phyloP scores from a whole-genome alignment of 2,888 invertebrate species.

The Bhutanitis thaidina region DNA sequence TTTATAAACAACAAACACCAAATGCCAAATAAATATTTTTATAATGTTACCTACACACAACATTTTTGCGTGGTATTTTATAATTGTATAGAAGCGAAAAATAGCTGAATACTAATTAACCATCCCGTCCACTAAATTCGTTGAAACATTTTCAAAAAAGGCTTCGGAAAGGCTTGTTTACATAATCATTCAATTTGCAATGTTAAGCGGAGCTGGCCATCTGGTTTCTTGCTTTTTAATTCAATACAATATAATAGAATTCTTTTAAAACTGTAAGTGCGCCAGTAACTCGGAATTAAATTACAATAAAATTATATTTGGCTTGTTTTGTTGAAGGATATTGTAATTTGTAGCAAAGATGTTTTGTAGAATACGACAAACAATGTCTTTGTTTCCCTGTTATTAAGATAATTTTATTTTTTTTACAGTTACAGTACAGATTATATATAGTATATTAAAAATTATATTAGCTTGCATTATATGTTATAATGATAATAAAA shows the following conservation, averaged over 20 bases:
- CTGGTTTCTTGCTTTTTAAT: conserved; percentile 42
- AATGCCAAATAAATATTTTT: no score
- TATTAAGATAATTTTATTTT: no score
- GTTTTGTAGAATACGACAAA: neutral
- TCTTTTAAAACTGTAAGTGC: conserved; percentile 28
- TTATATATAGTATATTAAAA: no score
- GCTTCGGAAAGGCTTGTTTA: conserved; percentile 59
- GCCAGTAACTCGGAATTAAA: conserved; percentile 29
- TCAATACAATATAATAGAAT: conserved; percentile 32
- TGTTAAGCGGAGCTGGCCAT: conserved; percentile 62
- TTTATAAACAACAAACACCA: no score
- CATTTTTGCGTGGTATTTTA: no score
- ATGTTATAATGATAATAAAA: no score
- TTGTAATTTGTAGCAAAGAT: neutral
- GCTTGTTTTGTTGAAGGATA: neutral
- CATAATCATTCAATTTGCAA: conserved; percentile 76
- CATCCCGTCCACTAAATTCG: conserved; percentile 32
- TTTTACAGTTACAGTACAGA: no score
- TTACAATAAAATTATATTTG: conserved; percentile 34
- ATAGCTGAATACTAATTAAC: conserved; percentile 39
- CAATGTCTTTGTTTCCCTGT: no score
- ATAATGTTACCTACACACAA: no score
- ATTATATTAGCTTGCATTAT: no score
- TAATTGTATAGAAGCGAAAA: conserved; percentile 31
- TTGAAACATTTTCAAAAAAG: conserved; percentile 57